Conservation (phyloP, 2,888 invertebrate genomes). For the Cordilura impudica region DNA sequence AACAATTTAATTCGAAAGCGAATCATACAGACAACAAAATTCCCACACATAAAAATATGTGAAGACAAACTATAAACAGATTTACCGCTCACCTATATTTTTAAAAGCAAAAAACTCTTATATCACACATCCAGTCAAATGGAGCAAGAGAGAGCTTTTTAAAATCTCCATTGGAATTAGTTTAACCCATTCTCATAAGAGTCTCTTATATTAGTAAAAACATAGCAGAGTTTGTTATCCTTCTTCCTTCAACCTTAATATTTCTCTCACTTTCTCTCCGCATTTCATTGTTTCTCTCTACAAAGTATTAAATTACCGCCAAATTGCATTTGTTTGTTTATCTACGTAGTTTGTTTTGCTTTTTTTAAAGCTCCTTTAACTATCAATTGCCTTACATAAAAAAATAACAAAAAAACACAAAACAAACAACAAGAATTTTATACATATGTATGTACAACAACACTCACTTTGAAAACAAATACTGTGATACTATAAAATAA, state of each 20-base stretch:
- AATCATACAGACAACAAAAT: background rate
- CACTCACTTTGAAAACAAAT: conserved; percentile 34
- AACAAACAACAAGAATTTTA: background rate
- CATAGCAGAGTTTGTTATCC: background rate
- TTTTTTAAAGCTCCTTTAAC: conserved; percentile 33
- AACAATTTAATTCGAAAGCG: conserved; percentile 12
- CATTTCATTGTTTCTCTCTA: background rate
- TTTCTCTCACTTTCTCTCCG: background rate
- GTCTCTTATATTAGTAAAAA: conserved; percentile 21
- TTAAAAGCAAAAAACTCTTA: background rate
- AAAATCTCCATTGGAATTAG: conserved; percentile 20
- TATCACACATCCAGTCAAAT: background rate
- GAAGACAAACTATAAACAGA: background rate
- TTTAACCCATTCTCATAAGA: too few species aligned
- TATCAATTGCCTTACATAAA: conserved; percentile 28
- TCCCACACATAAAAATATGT: background rate
- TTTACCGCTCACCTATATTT: conserved; percentile 22
- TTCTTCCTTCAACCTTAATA: background rate
- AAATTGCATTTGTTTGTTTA: conserved; percentile 52
- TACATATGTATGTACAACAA: too few species aligned
- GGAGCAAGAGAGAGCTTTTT: background rate
- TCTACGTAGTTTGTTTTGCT: background rate
- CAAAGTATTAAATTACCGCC: conserved; percentile 40
- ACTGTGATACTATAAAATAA: conserved; percentile 42
- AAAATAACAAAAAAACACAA: background rate